Percentiles rank a stretch among this genome's conserved stretches.
phyloP scores from a whole-genome alignment of 2,888 invertebrate species.

The Incurvaria masculella region DNA sequence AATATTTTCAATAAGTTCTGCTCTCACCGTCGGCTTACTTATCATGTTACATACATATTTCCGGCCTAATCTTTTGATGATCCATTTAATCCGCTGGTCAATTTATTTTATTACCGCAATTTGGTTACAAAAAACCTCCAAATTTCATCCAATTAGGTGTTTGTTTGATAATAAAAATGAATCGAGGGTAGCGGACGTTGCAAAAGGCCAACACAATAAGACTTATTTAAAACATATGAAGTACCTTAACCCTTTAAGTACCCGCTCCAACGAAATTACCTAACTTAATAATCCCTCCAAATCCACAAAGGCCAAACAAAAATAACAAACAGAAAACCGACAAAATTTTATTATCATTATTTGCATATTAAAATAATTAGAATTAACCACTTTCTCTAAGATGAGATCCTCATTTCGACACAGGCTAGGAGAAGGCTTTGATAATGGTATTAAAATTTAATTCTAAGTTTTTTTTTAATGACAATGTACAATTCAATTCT shows the following conservation, averaged over 20 bases:
- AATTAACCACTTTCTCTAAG: constrained; percentile 23
- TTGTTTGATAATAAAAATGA: background rate
- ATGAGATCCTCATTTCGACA: background rate
- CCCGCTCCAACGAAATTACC: background rate
- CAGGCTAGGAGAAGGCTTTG: background rate
- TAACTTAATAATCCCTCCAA: background rate
- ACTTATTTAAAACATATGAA: background rate
- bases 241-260: background rate
- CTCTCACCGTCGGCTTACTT: too few species aligned
- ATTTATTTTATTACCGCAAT: too few species aligned
- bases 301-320: constrained; percentile 26
- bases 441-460: too few species aligned
- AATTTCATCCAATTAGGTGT: too few species aligned
- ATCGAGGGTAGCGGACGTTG: background rate
- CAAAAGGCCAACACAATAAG: background rate
- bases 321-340: constrained; percentile 41
- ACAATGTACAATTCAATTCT: too few species aligned
- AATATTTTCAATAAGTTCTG: too few species aligned
- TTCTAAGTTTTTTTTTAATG: too few species aligned
- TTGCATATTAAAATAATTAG: constrained; percentile 57
- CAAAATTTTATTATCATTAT: constrained; percentile 55
- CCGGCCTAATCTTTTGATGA: too few species aligned
- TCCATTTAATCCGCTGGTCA: too few species aligned
- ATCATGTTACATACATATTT: too few species aligned
- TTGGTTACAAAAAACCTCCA: too few species aligned